Base-by-base conservation (phyloP, 2,113 vertebrate genomes). In the Sula dactylatra region DNA sequence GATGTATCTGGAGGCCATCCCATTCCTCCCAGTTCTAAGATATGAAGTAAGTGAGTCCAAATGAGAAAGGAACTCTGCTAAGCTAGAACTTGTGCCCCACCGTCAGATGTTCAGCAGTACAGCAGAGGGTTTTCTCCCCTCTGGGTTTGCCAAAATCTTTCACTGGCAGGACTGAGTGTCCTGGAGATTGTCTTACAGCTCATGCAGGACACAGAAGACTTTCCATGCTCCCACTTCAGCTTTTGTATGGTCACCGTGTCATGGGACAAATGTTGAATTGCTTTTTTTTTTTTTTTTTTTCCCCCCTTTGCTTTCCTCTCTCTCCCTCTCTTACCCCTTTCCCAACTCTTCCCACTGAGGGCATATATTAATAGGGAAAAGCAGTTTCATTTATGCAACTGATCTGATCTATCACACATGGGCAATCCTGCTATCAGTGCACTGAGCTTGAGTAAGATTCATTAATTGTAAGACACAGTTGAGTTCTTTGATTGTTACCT, bases 361-460 rank as follows among this genome's bases (percentile, higher is more conserved):
- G 13, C n/a, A 55, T 66, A 8, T 69, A 62, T 59, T 56, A 47
- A 85, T 87, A 61, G 49, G 73, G 69, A 96, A 74, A 21, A 92
- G 34, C 56, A 83, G 32, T 96, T 94, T 93, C 22, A 47, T 85
- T 96, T 85, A 47, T 4, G 18, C 34, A 87, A 19, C 45, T 19
- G 21, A 4, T 69, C 64, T 59, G 38, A 72, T 59, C 72, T 76
- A 15, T 81, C 42, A 77, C 42, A 73, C 40, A 16, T 61, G 40
- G 49, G 16, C 59, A 61, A 49, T 73, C 50, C 61, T 47, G 44
- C 38, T 55, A 0, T 56, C 40, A 45, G 72, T 42, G 76, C 40
- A 34, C 56, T 80, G 59, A 8, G 16, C 93, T 93, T 88, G 71
- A 96, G 71, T 86, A 82, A 74, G 67, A 54, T 44, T 95, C 61